Evolutionary conservation across 2,113 vertebrate genomes (phyloP), one percentile per base, ranked within the genome.

Genomic region (Trachemys scripta): DNA sequence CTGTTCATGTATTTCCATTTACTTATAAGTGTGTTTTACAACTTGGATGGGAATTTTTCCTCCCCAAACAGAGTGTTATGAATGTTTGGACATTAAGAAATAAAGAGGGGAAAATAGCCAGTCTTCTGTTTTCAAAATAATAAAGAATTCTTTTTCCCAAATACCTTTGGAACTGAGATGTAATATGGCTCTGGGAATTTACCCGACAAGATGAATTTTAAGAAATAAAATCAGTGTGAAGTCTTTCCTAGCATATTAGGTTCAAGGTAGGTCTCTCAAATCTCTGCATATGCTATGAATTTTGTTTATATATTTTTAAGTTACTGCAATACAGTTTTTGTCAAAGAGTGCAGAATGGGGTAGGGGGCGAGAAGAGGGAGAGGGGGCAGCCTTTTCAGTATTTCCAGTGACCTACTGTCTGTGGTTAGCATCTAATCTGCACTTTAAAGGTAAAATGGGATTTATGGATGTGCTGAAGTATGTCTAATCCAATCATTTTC

Each of bases 1-100:
- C 97, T 92, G 87, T 96, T 96, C 94, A 93, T 88, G 92, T 93
- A 89, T 95, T 97, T 94, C 87, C 94, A 91, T 97, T 95, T 94
- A 95, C 96, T 97, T 93, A 85, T 53, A 92, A 88, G 72, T 81
- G 91, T 89, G 83, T 95, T 96, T 97, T 96, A 92, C 93, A 93
- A 82, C 84, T 96, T 90, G 87, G 92, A 94, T 76, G 62, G 93
- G 94, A 96, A 91, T 95, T 91, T 92, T 89, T 92, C 91, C 56
- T 94, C 82, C 65, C 76, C 94, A 96, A 6, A 95, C 65, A 93
- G 94, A 80, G 92, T 96, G 84, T 96, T 96, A 94, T 38, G 88
- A 94, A 84, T 90, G 59, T 90, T 93, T 79, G 5, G 27, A 76
- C 42, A 92, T 89, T 57, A 53, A 88, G 51, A 85, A 95, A 95